Base-by-base conservation (phyloP, 2,113 vertebrate species). In the Brachypteracias leptosomus region DNA sequence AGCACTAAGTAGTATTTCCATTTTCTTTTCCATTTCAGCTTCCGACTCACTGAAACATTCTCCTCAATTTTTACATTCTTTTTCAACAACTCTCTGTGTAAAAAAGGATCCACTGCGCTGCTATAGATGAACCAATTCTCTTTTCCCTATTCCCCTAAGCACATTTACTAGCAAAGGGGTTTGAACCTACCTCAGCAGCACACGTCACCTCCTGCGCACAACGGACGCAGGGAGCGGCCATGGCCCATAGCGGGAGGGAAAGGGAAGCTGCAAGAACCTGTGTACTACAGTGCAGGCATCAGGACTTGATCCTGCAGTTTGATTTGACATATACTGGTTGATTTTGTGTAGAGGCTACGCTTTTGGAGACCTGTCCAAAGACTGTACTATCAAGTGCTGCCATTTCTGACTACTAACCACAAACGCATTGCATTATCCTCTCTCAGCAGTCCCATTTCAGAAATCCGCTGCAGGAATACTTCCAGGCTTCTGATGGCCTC, bases 1-100 rank as follows among this genome's bases (percentile, higher is more conserved):
- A 92, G 84, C 74, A 79, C 54, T 47, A 70, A 78, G 51, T n/a
- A 80, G 55, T 54, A 90, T 71, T 74, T 86, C 63, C 35, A 74
- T 89, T 89, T 89, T 73, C 80, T 92, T 80, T 89, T 90, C 88
- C 68, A 66, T 76, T 90, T 80, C 83, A 84, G 51, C 76, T 71
- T 95, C 76, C 54, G 33, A 86, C 80, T 85, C 94, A 75, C n/a
- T 84, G 65, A 81, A 89, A 78, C 61, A 78, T 57, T 71, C 82
- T 63, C 72, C 80, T 89, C 47, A 16, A 49, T 65, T 88, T 73
- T 86, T 58, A 77, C 36, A 29, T 77, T 93, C 42, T 40, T 84
- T 95, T 83, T 83, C 36, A 83, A 74, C 40, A 74, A 3, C 35
- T 36, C 40, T 52, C 42, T 16, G 25, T 36, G 13, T 25, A 28